phyloP scores from a whole-genome alignment of 2,797 vertebrate genomes.

The Pterois miles region DNA sequence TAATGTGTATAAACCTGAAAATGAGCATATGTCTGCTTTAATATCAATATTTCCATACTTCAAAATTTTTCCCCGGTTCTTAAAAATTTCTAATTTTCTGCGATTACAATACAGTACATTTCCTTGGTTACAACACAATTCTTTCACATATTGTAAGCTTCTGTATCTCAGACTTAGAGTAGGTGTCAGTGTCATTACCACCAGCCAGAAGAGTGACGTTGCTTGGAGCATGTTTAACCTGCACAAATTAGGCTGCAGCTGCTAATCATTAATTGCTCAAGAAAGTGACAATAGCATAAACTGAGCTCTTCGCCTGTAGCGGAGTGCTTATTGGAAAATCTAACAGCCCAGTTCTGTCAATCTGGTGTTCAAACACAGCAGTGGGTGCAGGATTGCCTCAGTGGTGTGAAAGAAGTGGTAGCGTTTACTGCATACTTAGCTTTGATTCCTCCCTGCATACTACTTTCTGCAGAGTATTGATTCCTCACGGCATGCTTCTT shows the following conservation, averaged over 20 bases:
- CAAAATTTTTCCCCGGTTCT: neutral
- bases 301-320: slow-evolving; percentile 5
- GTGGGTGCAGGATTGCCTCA: slow-evolving; percentile 41
- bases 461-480: slow-evolving; percentile 58
- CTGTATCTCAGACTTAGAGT: neutral
- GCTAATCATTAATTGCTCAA: slow-evolving; percentile 12
- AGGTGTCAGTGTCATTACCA: neutral
- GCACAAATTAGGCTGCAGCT: neutral
- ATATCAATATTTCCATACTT: neutral
- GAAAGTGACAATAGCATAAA: slow-evolving; percentile 19
- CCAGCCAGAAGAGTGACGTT: neutral
- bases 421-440: slow-evolving; percentile 55
- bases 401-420: slow-evolving; percentile 41
- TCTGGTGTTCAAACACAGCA: slow-evolving; percentile 45
- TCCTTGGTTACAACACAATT: neutral
- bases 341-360: slow-evolving; percentile 67
- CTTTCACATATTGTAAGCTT: neutral
- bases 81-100: neutral
- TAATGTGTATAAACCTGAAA: neutral
- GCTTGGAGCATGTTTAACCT: neutral
- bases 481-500: slow-evolving; percentile 53
- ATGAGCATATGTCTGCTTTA: neutral
- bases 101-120: neutral
- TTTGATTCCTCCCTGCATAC: slow-evolving; percentile 60
- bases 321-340: slow-evolving; percentile 47